Base-by-base conservation (phyloP, 2,113 vertebrate species). In the Megaceryle maxima region DNA sequence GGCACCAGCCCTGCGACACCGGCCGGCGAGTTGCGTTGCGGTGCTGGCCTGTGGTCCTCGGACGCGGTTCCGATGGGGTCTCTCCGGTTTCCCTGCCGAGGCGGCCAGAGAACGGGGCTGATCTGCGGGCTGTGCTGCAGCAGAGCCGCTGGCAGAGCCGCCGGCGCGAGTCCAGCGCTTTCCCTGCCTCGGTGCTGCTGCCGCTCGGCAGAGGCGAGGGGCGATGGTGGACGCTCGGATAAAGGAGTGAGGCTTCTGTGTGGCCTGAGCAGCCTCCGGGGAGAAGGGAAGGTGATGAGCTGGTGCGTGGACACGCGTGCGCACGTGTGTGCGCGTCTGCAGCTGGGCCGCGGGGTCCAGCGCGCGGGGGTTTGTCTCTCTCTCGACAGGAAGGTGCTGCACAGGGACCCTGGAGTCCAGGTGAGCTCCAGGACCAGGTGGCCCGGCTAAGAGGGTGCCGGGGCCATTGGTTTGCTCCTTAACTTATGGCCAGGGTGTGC, bases 91-190 rank as follows among this genome's bases (percentile, higher is more conserved):
- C 57, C 33, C 55, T 6, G 85, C 60, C 16, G 68, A 29, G 83
- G 87, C 16, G n/a, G 85, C 81, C n/a, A 60, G 37, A 10, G 85
- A 82, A 81, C 12, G 7, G 75, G 7, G 75, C 92, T 68, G 95
- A 87, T 91, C 39, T 37, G 39, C 80, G 44, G 94, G 88, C 83
- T 69, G 96, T 83, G 95, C 86, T 29, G 90, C 79, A 87, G 87
- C 82, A 80, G 92, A 89, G 92, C 53, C 3, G 43, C 85, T 59
- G 78, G 87, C 79, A 86, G 93, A 88, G 92, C 59, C 2, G 46
- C 83, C 72, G 17, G 83, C 16, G 19, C 43, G 15, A 68, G 24
- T 85, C 91, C 96, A 55, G 81, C 18, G 13, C 92, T 24, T 69
- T 82, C 68, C 57, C 72, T 17, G 57, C 88, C 88, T 88, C 22